These are phyloP conservation scores for Pandemis heparana DNA, from an alignment of 2,888 invertebrate species.

Conservation along the genomic window DNA sequence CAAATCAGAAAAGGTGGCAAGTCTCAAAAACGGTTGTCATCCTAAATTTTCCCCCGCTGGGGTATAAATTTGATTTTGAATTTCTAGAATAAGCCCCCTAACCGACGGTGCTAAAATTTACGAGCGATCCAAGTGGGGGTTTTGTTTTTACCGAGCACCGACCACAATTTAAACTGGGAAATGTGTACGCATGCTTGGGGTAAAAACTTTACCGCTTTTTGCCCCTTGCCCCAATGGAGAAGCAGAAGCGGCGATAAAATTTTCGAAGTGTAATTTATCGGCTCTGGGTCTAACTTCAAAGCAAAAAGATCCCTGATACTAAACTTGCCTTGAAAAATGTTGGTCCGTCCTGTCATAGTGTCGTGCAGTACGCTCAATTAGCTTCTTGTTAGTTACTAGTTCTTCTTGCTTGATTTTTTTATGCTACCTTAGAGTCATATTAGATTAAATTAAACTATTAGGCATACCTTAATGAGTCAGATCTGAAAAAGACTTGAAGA, in stretches of 20 bases:
- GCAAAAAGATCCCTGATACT: too few relatives aligned
- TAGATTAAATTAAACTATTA: too few relatives aligned
- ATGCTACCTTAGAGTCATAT: too few relatives aligned
- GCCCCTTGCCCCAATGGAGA: constrained; percentile 40
- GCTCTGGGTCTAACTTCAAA: too few relatives aligned
- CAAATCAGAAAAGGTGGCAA: constrained; percentile 43
- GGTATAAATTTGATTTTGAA: constrained; percentile 69
- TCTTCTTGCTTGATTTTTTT: too few relatives aligned
- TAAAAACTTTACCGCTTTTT: constrained; percentile 59
- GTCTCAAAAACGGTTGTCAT: constrained; percentile 49
- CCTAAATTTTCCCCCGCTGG: constrained; percentile 46
- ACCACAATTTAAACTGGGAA: constrained; percentile 62
- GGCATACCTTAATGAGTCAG: too few relatives aligned
- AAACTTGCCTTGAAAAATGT: too few relatives aligned
- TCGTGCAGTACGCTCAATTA: too few relatives aligned
- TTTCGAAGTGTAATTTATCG: background rate
- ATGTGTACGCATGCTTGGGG: constrained; percentile 66
- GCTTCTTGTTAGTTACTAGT: too few relatives aligned
- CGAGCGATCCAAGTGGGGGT: constrained; percentile 61
- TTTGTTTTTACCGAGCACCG: constrained; percentile 70
- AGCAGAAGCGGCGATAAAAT: constrained; percentile 22
- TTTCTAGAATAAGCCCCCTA: constrained; percentile 64
- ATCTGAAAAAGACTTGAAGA: too few relatives aligned
- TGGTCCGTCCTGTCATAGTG: too few relatives aligned
- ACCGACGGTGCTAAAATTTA: constrained; percentile 69